A percentile compares a stretch with the other conserved stretches of the same genome.
Evolutionary conservation across 2,888 invertebrate genomes (phyloP).

Genomic region (Dicycla oo): DNA sequence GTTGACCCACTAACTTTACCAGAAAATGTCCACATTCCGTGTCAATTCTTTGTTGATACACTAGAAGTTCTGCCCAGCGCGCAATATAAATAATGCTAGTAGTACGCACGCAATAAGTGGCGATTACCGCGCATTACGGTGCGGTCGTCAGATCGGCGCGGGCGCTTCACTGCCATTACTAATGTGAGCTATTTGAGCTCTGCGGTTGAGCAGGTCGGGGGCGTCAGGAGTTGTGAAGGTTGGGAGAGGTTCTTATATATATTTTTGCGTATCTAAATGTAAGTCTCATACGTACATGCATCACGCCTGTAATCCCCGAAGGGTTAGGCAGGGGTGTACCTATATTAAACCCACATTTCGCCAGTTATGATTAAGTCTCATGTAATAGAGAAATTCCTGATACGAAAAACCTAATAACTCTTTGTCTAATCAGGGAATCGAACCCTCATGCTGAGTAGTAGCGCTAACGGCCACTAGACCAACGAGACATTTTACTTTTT

Average conservation of each 20-base stretch:
- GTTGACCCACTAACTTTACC: no score
- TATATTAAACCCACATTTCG: neutral
- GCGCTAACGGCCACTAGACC: neutral
- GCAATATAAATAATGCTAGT: slow-evolving; percentile 17
- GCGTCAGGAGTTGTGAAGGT: slow-evolving; percentile 34
- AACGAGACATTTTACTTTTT: neutral
- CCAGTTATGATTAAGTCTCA: neutral
- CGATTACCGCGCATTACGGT: slow-evolving; percentile 72
- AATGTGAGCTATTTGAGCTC: slow-evolving; percentile 66
- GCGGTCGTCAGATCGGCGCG: slow-evolving; percentile 65
- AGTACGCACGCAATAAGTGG: slow-evolving; percentile 45
- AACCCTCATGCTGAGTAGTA: neutral
- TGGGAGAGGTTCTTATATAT: slow-evolving; percentile 3
- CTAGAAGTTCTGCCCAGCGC: slow-evolving; percentile 7
- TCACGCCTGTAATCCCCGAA: no score
- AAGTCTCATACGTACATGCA: neutral
- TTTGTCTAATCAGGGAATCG: neutral
- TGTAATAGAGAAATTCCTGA: no score
- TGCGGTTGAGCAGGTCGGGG: slow-evolving; percentile 53
- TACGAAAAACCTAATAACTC: neutral
- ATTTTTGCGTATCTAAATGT: neutral
- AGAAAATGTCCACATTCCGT: no score
- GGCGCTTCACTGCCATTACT: slow-evolving; percentile 60
- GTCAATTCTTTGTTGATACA: no score
- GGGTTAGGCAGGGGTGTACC: no score